Evolutionary conservation across 2,797 vertebrate genomes (phyloP).

Genomic region (Enteromius argenteus): DNA sequence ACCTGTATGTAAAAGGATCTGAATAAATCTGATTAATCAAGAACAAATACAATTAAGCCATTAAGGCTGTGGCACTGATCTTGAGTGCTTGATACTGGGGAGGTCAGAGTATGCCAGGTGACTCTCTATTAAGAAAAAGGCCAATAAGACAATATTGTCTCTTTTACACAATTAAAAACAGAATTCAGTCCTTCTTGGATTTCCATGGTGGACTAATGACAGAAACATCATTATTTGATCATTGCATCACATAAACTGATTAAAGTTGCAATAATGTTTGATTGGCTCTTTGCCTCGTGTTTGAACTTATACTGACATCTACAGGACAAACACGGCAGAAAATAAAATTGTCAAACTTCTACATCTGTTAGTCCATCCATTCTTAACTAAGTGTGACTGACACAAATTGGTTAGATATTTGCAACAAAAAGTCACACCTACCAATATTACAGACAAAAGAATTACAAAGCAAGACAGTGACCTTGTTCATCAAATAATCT

Average conservation of each 20-base stretch:
- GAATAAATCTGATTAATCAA: no score
- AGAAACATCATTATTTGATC: not conserved
- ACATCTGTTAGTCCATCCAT: not conserved
- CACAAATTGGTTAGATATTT: not conserved
- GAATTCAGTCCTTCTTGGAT: not conserved
- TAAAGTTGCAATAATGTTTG: not conserved
- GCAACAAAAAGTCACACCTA: not conserved
- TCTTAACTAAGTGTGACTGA: not conserved
- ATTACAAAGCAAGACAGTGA: not conserved
- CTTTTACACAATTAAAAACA: not conserved
- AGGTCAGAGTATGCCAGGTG: not conserved
- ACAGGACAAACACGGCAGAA: not conserved
- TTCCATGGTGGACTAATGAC: not conserved
- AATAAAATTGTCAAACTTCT: not conserved
- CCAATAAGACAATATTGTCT: not conserved
- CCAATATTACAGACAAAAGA: not conserved
- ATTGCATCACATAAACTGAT: not conserved
- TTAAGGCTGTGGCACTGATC: not conserved
- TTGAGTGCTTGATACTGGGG: not conserved
- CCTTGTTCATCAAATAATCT: not conserved
- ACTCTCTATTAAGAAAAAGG: not conserved
- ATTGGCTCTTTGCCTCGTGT: not conserved
- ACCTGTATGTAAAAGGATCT: no score
- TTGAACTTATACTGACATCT: conserved; percentile 18
- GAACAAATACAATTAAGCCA: no score